phyloP scores from a whole-genome alignment of 2,888 invertebrate species.

The Vesta saturnalis region DNA sequence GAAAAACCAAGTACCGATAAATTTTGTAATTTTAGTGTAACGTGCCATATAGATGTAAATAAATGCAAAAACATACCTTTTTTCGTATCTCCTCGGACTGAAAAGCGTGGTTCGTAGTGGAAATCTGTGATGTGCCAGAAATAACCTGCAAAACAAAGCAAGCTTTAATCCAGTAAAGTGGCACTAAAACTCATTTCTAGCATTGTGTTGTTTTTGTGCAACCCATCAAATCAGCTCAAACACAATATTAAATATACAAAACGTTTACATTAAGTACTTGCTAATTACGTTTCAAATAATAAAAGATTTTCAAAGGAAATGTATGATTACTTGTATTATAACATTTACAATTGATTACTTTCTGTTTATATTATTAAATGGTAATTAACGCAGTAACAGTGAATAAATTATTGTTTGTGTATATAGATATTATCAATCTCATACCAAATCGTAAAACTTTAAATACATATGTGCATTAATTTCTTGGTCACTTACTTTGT shows the following conservation, averaged over 20 bases:
- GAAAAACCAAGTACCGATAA: constrained; percentile 26
- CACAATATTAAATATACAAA: no score
- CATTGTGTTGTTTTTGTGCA: constrained; percentile 26
- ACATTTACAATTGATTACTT: no score
- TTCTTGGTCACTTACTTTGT: no score
- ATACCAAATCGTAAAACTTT: no score
- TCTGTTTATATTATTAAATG: no score
- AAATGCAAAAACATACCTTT: constrained; percentile 71
- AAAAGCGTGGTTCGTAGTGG: constrained; percentile 88
- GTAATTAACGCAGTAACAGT: no score
- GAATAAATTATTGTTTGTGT: no score
- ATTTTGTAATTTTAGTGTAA: constrained; percentile 25
- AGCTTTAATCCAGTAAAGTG: constrained; percentile 37
- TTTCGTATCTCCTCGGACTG: constrained; percentile 77
- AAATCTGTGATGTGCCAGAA: constrained; percentile 97
- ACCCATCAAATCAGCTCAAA: constrained; percentile 28
- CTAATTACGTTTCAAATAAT: constrained; percentile 4
- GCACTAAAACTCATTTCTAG: constrained; percentile 33
- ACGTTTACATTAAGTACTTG: no score
- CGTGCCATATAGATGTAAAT: constrained; percentile 29
- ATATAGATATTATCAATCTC: no score
- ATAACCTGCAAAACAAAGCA: constrained; percentile 76
- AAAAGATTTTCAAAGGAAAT: neutral
- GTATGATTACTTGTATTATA: no score
- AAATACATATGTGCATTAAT: no score